Percentiles rank a stretch among this genome's conserved stretches.
These are phyloP conservation scores for Monopis laevigella DNA, from an alignment of 2,888 invertebrate species.

Conservation along the genomic window DNA sequence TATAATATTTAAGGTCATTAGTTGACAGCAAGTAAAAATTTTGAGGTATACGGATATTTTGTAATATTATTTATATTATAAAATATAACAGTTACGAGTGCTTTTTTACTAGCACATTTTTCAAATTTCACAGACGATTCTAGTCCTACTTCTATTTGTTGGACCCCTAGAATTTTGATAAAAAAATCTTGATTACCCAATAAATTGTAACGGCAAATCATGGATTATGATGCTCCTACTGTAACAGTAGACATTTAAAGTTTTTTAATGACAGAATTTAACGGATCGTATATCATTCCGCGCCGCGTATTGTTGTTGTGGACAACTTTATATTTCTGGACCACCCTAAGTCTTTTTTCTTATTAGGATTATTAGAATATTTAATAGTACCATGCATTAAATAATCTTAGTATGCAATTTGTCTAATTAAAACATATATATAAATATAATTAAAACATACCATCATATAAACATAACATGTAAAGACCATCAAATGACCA, in stretches of 20 bases:
- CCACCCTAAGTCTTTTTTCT: slow-evolving; percentile 10
- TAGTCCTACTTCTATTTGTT: too few species aligned
- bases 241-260: slow-evolving; percentile 34
- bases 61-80: too few species aligned
- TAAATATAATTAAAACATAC: too few species aligned
- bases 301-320: slow-evolving; percentile 8
- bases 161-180: too few species aligned
- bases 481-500: too few species aligned
- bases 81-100: not conserved
- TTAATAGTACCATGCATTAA: slow-evolving; percentile 6
- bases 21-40: too few species aligned
- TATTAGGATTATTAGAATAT: slow-evolving; percentile 3
- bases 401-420: slow-evolving; percentile 4
- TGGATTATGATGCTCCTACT: slow-evolving; percentile 37
- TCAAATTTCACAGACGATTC: too few species aligned
- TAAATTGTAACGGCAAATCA: slow-evolving; percentile 49
- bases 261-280: slow-evolving; percentile 34
- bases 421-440: too few species aligned
- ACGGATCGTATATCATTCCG: slow-evolving; percentile 30
- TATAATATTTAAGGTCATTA: too few species aligned
- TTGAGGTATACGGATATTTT: too few species aligned
- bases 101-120: not conserved
- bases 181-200: slow-evolving; percentile 24
- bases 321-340: slow-evolving; percentile 12
- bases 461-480: too few species aligned